Base-by-base conservation (phyloP, 2,888 invertebrate species). In the Lasioglossum malachurum region DNA sequence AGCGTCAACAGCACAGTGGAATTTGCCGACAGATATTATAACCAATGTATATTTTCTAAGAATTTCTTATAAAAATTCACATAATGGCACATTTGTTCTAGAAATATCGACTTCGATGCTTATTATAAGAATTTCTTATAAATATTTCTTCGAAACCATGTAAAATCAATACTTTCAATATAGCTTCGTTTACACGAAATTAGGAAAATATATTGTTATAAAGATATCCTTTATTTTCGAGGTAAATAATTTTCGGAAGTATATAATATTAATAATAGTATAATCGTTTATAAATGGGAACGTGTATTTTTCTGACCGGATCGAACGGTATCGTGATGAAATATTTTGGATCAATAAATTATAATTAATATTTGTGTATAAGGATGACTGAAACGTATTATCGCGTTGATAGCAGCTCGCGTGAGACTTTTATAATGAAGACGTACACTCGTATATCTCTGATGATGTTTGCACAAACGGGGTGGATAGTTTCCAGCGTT, bases 371-470 rank as follows among this genome's bases (percentile, higher is more conserved):
- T 64, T 60, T 27, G 27, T 60, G 27, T 49, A 23, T 12, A 60
- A 14, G 14, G n/a, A 60, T 60, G 60, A 27, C 27, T 60, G 27
- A 64, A 64, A 64, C 60, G 5, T 2, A 64, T 64, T 31, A 64
- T 64, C 64, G 19, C 19, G 8, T 7, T 64, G 31, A 64, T 64
- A 64, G 19, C 19, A 16, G 31, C 64, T 64, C 31, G 3, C 64
- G n/a, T 7, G 16, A 31, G 19, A 64, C 7, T 64, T 19, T 64
- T 31, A 31, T 19, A 64, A 64, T 64, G 31, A 64, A 64, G 31
- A 64, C 16, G 16, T 12, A 67, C n/a, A 41, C 71, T 71, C 71
- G 71, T 71, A 71, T 41, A 71, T 71, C 23, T 71, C 5, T 41
- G 14, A n/a, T 16, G 41, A 41, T 10, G 41, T 31, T 64, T 8